Evolutionary conservation across 2,888 invertebrate species (phyloP).

Genomic region (Tetanocera ferruginea): DNA sequence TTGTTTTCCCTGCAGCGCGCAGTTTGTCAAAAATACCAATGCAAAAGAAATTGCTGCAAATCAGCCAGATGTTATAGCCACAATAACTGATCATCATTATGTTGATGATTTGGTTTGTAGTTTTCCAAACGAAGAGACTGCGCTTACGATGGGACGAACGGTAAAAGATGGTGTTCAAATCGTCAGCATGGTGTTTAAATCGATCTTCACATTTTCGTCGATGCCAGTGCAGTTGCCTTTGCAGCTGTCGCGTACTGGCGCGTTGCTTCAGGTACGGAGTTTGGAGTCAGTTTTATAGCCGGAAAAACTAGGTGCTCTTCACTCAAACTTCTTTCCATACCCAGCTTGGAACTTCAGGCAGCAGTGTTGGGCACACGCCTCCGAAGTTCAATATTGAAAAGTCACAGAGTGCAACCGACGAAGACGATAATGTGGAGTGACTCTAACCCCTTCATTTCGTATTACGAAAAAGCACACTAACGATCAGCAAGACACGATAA

Average conservation of each 20-base stretch:
- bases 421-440: background rate
- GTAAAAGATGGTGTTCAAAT: conserved; percentile 41
- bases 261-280: background rate
- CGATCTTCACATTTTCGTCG: background rate
- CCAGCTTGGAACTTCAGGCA: conserved; percentile 38
- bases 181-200: background rate
- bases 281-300: background rate
- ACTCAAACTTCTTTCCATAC: conserved; percentile 19
- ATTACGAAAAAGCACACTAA: no score
- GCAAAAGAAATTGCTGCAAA: conserved; percentile 18
- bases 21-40: conserved; percentile 42
- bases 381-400: background rate
- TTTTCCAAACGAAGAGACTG: conserved; percentile 42
- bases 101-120: conserved; percentile 44
- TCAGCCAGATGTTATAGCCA: conserved; percentile 26
- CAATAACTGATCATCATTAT: conserved; percentile 41
- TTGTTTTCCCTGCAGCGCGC: conserved; percentile 40
- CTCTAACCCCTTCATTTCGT: no score
- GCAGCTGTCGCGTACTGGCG: background rate
- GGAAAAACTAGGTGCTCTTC: conserved; percentile 4
- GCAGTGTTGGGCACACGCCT: background rate
- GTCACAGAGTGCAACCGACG: background rate
- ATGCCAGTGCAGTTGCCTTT: background rate
- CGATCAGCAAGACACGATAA: no score
- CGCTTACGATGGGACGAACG: conserved; percentile 37